Conservation (phyloP, 2,888 invertebrate genomes). For the Aphodius granarius region DNA sequence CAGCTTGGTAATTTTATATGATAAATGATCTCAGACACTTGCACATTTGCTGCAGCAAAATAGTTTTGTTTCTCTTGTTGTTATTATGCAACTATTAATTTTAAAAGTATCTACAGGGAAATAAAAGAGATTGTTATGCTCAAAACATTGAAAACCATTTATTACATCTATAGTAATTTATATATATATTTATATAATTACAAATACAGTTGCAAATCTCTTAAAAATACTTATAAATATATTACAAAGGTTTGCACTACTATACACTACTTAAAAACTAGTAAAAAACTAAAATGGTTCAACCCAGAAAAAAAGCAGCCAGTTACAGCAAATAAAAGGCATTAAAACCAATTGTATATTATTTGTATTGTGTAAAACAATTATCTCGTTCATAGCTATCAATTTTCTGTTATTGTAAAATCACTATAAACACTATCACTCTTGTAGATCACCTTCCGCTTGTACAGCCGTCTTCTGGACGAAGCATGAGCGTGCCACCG, state of each 20-base stretch:
- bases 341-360: slow-evolving; percentile 25
- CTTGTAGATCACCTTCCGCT: slow-evolving; percentile 67
- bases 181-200: slow-evolving; percentile 50
- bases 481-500: slow-evolving; percentile 95
- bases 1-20: no score
- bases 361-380: slow-evolving; percentile 29
- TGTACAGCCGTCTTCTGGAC: slow-evolving; percentile 75
- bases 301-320: slow-evolving; percentile 30
- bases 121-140: slow-evolving; percentile 33
- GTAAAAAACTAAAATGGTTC: slow-evolving; percentile 23
- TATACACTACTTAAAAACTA: slow-evolving; percentile 28
- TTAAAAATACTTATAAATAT: slow-evolving; percentile 51
- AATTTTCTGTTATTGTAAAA: slow-evolving; percentile 23
- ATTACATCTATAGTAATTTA: slow-evolving; percentile 47
- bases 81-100: no score
- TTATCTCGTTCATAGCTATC: slow-evolving; percentile 7
- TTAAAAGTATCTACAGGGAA: not conserved
- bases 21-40: no score
- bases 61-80: no score
- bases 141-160: slow-evolving; percentile 53
- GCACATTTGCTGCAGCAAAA: no score
- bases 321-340: slow-evolving; percentile 33
- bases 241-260: slow-evolving; percentile 45
- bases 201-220: slow-evolving; percentile 52
- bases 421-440: slow-evolving; percentile 56